Evolutionary conservation across 2,888 invertebrate species (phyloP).

Genomic region (Drosophila macrospina): DNA sequence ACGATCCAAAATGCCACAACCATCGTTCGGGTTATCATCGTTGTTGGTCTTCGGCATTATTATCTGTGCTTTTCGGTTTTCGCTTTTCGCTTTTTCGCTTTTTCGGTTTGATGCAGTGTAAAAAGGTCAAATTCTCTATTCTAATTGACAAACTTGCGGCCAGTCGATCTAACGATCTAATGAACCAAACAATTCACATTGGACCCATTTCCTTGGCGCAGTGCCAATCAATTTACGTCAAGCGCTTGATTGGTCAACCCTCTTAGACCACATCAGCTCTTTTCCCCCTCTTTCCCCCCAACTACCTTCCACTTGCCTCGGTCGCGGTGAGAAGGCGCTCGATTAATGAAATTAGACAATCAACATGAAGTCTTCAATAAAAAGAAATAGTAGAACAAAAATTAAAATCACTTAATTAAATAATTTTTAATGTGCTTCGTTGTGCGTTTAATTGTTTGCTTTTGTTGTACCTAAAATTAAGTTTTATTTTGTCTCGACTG

Average conservation of each 20-base stretch:
- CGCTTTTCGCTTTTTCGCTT: too few species aligned
- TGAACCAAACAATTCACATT: slow-evolving; percentile 42
- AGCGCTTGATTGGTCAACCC: slow-evolving; percentile 66
- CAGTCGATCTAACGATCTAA: slow-evolving; percentile 35
- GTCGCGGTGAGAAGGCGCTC: slow-evolving; percentile 21
- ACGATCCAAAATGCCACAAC: slow-evolving; percentile 26
- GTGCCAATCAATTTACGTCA: slow-evolving; percentile 72
- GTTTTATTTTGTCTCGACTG: slow-evolving; percentile 29
- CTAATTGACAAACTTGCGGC: slow-evolving; percentile 55
- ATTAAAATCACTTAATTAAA: slow-evolving; percentile 81
- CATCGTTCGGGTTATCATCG: slow-evolving; percentile 21
- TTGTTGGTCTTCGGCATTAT: slow-evolving; percentile 4
- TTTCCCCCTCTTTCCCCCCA: not conserved
- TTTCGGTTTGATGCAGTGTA: slow-evolving; percentile 7
- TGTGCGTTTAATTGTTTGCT: slow-evolving; percentile 55
- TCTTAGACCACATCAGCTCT: slow-evolving; percentile 20
- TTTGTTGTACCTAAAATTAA: slow-evolving; percentile 32
- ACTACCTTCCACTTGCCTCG: too few species aligned
- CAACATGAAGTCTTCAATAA: slow-evolving; percentile 47
- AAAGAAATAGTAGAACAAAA: slow-evolving; percentile 45
- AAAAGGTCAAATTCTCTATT: slow-evolving; percentile 71
- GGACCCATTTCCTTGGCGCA: slow-evolving; percentile 55
- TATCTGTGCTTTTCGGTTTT: slow-evolving; percentile 7
- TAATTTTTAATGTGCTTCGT: slow-evolving; percentile 74
- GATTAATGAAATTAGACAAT: slow-evolving; percentile 80